Conservation (phyloP, 1,140 invertebrate genomes). For the Microvelia longipes region DNA sequence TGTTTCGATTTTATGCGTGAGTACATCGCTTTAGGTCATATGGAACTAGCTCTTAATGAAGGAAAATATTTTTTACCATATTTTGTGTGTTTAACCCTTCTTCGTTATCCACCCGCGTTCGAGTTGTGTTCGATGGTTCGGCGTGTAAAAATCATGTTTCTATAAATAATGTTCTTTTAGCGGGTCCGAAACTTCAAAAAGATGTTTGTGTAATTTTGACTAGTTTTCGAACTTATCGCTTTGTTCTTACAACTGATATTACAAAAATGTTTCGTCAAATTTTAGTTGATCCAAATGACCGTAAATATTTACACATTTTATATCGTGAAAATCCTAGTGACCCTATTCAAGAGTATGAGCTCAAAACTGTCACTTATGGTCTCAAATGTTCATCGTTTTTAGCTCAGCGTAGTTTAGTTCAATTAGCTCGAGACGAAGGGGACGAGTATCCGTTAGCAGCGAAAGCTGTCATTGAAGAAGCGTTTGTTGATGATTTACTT, state of each 20-base stretch:
- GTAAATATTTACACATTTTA: constrained; percentile 17
- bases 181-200: too few relatives aligned
- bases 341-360: constrained; percentile 19
- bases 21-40: not conserved
- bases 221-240: too few relatives aligned
- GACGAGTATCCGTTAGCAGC: constrained; percentile 18
- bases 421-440: constrained; percentile 23
- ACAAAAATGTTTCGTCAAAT: too few relatives aligned
- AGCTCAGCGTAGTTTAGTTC: constrained; percentile 25
- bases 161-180: too few relatives aligned
- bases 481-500: constrained; percentile 33
- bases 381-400: constrained; percentile 24
- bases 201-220: too few relatives aligned
- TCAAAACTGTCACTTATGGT: constrained; percentile 29
- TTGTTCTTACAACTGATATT: too few relatives aligned
- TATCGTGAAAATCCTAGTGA: constrained; percentile 14
- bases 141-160: too few relatives aligned
- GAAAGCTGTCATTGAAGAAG: constrained; percentile 24
- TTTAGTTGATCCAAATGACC: constrained; percentile 10
- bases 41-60: not conserved
- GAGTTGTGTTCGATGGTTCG: too few relatives aligned
- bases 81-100: too few relatives aligned
- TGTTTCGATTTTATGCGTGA: not conserved
- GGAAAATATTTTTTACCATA: not conserved
- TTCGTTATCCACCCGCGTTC: too few relatives aligned